phyloP scores from a whole-genome alignment of 1,140 invertebrate genomes.

The Orussus abietinus region DNA sequence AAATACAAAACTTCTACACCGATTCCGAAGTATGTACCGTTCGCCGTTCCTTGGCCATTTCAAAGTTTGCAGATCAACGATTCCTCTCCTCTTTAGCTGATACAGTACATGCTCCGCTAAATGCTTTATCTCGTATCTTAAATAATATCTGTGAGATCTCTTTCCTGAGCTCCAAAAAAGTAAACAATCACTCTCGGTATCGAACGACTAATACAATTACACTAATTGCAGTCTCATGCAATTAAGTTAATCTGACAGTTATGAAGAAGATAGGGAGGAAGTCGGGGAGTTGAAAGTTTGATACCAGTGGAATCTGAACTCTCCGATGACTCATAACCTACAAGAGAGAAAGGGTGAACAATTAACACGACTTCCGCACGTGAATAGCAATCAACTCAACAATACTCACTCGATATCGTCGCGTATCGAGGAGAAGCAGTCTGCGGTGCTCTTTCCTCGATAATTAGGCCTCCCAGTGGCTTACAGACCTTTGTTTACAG shows the following conservation, averaged over 20 bases:
- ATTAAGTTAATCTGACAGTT: background rate
- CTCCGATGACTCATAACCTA: constrained; percentile 23
- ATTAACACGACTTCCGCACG: constrained; percentile 36
- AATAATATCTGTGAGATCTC: background rate
- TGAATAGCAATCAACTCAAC: too few species aligned
- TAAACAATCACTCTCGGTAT: background rate
- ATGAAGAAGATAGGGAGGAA: background rate
- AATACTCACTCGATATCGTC: constrained; percentile 35
- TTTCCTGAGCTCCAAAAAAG: background rate
- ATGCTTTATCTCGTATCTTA: too few species aligned
- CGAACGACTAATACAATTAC: too few species aligned
- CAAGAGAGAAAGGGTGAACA: constrained; percentile 14
- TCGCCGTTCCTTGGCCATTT: too few species aligned
- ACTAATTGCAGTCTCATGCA: background rate
- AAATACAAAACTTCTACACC: too few species aligned
- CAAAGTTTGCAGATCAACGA: too few species aligned
- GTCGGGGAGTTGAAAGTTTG: background rate
- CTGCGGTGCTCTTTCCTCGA: too few species aligned
- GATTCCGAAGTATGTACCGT: too few species aligned
- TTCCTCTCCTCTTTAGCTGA: too few species aligned
- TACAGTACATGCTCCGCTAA: too few species aligned
- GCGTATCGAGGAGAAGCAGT: constrained; percentile 41
- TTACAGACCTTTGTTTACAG: too few species aligned
- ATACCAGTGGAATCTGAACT: constrained; percentile 1
- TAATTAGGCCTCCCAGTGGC: too few species aligned